A percentile compares a stretch with the other conserved stretches of the same genome.
Conservation (phyloP, 2,113 vertebrate genomes). For the Colius striatus region DNA sequence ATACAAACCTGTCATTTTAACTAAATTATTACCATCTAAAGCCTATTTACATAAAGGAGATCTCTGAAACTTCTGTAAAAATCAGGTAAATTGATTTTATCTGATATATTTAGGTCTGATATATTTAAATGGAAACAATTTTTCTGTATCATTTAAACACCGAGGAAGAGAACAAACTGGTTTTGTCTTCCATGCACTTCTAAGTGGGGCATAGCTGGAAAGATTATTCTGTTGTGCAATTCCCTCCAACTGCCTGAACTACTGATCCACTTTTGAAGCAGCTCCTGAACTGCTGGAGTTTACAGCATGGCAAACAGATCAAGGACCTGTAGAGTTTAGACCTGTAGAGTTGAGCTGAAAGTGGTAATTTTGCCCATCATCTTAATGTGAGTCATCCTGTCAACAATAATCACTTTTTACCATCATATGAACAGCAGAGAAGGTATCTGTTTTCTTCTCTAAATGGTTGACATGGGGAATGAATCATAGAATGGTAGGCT, state of each 20-base stretch:
- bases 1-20: background rate
- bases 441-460: background rate
- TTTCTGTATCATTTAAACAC: background rate
- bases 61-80: background rate
- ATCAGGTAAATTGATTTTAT: background rate
- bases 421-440: background rate
- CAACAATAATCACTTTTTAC: background rate
- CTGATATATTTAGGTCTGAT: background rate
- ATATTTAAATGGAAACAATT: background rate
- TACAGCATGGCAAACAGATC: background rate
- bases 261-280: background rate
- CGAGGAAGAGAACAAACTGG: background rate
- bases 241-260: background rate
- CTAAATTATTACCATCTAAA: background rate
- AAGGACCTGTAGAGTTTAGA: background rate
- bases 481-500: too few relatives aligned
- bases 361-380: background rate
- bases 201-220: background rate
- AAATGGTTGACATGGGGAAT: background rate
- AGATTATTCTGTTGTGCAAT: background rate
- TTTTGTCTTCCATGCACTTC: background rate
- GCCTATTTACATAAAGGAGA: background rate
- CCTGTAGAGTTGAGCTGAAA: background rate
- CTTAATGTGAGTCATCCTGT: background rate
- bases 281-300: background rate